Conservation (phyloP, 2,888 invertebrate genomes). For the Athrips mouffetella region DNA sequence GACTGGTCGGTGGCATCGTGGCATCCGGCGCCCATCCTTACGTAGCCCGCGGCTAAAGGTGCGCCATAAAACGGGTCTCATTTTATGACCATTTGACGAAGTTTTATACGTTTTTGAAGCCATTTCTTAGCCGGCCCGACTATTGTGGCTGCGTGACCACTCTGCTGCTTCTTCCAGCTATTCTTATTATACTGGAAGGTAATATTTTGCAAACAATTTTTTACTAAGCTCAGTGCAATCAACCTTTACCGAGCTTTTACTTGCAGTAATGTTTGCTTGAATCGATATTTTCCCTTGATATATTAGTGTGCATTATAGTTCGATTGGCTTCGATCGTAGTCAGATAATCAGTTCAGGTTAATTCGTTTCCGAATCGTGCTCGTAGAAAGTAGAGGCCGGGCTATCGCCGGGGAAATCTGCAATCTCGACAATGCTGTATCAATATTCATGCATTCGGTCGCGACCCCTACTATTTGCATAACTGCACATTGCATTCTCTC, state of each 20-base stretch:
- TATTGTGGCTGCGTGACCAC: slow-evolving; percentile 65
- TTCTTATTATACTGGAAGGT: slow-evolving; percentile 42
- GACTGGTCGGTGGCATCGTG: slow-evolving; percentile 41
- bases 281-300: slow-evolving; percentile 2
- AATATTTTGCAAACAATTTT: slow-evolving; percentile 43
- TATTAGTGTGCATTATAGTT: slow-evolving; percentile 10
- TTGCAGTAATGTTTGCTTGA: not conserved
- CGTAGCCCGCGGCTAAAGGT: slow-evolving; percentile 68
- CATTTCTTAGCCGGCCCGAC: slow-evolving; percentile 60
- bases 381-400: slow-evolving; percentile 57
- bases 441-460: slow-evolving; percentile 76
- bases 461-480: slow-evolving; percentile 75
- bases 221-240: slow-evolving; percentile 20
- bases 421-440: slow-evolving; percentile 74
- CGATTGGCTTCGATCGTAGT: slow-evolving; percentile 10
- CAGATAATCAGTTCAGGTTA: slow-evolving; percentile 56
- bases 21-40: slow-evolving; percentile 61
- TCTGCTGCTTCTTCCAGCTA: slow-evolving; percentile 43
- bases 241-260: slow-evolving; percentile 1
- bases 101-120: slow-evolving; percentile 72
- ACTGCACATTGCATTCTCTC: slow-evolving; percentile 71
- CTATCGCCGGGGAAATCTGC: slow-evolving; percentile 65
- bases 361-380: slow-evolving; percentile 68
- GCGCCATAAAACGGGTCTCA: slow-evolving; percentile 72
- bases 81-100: slow-evolving; percentile 76